Evolutionary conservation across 2,888 invertebrate species (phyloP), one percentile per base, ranked within the genome.

Genomic region (Acanthococcus lagerstroemiae): DNA sequence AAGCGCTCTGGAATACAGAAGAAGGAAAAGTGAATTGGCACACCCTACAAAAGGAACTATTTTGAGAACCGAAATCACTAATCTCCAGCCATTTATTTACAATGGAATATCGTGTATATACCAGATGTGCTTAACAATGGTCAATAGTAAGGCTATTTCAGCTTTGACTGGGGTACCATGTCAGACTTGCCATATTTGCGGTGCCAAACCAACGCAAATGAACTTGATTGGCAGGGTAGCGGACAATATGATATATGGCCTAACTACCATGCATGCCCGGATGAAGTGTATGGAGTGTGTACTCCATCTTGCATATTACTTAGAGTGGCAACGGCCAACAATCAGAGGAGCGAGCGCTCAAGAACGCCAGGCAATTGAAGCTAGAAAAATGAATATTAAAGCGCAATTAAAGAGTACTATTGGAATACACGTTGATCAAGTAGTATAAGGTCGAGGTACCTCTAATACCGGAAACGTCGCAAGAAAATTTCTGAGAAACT

Each of bases 391-490:
- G 37, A 12, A 30, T 30, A 12, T 30, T 12, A 30, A 30, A 30
- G 37, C 37, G 6, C 7, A 6, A 9, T 6, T 30, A 30, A 9
- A 12, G 37, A 30, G 12, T 6, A 12, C 6, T 9, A 6, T 30
- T 30, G 37, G 37, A 9, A 12, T 30, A 9, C 6, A 12, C 7
- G 37, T 30, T 12, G 37, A 30, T 30, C 6, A 30, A 30, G 37
- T 30, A 9, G 37, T 68, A 44, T 66, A 65, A 54, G 46, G 56
- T 9, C 24, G 45, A n/a, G 68, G 69, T 17, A 67, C 60, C 30
- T 58, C 69, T n/a, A 67, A 69, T 61, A 69, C 70, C 27, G 68
- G 68, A 3, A 70, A 70, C 52, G 67, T 67, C 17, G 61, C 67
- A 37, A 48, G 69, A 26, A 58, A 24, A 56, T 69, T 69, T 56